A percentile compares a stretch with the other conserved stretches of the same genome.
phyloP scores from a whole-genome alignment of 53 echinoderm and acorn worm species.

The Apostichopus leukothele region DNA sequence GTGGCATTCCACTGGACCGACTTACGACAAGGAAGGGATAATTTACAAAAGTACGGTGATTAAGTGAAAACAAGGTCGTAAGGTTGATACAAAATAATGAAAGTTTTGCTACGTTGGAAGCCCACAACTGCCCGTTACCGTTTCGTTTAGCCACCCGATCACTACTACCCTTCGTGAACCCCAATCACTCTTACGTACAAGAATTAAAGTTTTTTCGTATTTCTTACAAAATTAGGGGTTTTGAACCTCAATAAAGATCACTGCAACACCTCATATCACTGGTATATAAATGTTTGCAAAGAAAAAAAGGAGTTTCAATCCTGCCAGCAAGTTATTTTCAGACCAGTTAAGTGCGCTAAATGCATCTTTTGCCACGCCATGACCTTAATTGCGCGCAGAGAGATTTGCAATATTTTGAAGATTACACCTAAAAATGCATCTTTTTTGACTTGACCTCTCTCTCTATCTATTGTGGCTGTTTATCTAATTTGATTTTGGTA shows the following conservation, averaged over 20 bases:
- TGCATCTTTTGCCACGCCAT: too few relatives aligned
- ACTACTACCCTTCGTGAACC: too few relatives aligned
- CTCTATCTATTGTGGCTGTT: too few relatives aligned
- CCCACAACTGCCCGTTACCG: neutral
- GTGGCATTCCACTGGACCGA: too few relatives aligned
- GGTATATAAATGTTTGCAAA: neutral
- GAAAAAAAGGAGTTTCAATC: constrained; percentile 11
- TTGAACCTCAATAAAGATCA: neutral
- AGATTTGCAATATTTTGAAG: too few relatives aligned
- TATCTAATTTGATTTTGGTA: too few relatives aligned
- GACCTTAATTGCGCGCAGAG: too few relatives aligned
- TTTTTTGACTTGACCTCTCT: too few relatives aligned
- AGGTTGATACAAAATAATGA: neutral
- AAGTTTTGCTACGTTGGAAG: neutral
- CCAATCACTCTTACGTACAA: too few relatives aligned
- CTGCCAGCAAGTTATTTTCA: neutral
- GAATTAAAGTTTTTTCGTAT: too few relatives aligned
- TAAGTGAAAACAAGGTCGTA: neutral
- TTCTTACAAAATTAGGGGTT: neutral
- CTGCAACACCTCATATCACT: neutral
- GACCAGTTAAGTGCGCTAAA: neutral
- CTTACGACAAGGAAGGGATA: neutral
- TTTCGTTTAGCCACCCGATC: too few relatives aligned
- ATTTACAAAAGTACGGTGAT: neutral
- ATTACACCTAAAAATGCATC: too few relatives aligned